phyloP scores from a whole-genome alignment of 2,888 invertebrate genomes.

The Imbricaverruca yamaguchii region DNA sequence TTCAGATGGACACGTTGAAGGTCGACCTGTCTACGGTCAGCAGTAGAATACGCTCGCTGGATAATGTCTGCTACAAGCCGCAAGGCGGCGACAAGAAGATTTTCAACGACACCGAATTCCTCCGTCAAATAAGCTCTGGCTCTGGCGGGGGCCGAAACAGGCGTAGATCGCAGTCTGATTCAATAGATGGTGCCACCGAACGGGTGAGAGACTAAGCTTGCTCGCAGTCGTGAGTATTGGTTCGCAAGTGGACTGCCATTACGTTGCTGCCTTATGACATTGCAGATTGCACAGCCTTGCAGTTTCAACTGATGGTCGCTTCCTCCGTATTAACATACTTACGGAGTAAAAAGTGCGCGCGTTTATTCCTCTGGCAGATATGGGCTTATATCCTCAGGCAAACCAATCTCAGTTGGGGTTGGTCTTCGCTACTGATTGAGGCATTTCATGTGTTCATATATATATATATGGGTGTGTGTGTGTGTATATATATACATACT shows the following conservation, averaged over 20 bases:
- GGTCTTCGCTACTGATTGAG: no score
- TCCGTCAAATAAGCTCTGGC: background rate
- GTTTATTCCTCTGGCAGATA: no score
- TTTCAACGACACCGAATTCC: background rate
- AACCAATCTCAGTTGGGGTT: no score
- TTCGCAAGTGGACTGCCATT: background rate
- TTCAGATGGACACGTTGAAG: background rate
- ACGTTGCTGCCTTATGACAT: no score
- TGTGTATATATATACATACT: no score
- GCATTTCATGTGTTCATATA: no score
- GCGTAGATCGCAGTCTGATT: background rate
- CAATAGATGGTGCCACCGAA: background rate
- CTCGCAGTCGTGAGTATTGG: background rate
- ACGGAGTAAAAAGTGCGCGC: no score
- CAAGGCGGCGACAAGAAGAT: slow-evolving; percentile 89
- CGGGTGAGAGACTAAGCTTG: background rate
- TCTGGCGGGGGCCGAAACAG: background rate
- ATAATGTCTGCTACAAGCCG: slow-evolving; percentile 81
- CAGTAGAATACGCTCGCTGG: slow-evolving; percentile 86
- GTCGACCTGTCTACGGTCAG: slow-evolving; percentile 65
- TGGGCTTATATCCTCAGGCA: no score
- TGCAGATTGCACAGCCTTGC: no score
- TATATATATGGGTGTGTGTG: no score
- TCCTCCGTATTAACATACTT: no score
- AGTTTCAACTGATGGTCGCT: no score